Conservation (phyloP, 2,888 invertebrate species). For the Schrankia costaestrigalis region DNA sequence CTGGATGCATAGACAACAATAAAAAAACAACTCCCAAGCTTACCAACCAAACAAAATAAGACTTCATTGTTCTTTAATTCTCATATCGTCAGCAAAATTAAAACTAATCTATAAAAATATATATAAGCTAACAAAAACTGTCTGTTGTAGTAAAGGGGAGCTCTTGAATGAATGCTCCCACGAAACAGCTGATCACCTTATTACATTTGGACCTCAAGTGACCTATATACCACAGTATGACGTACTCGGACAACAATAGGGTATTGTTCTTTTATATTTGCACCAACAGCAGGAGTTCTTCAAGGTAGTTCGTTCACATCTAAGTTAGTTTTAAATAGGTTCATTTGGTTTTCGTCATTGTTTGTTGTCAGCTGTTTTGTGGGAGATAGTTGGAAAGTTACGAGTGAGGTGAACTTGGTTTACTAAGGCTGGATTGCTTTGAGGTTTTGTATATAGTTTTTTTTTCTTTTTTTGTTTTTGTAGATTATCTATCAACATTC, state of each 20-base stretch:
- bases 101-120: conserved; percentile 10
- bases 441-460: no score
- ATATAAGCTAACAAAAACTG: conserved; percentile 17
- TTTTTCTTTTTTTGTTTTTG: no score
- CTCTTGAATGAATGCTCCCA: conserved; percentile 50
- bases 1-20: no score
- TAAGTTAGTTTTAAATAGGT: conserved; percentile 54
- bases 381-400: neutral
- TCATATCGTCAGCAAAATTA: conserved; percentile 8
- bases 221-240: conserved; percentile 77
- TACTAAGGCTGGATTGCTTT: no score
- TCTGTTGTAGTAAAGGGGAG: conserved; percentile 39
- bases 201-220: conserved; percentile 72
- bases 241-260: conserved; percentile 75
- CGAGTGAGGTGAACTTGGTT: no score
- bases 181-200: conserved; percentile 73
- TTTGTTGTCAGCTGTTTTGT: conserved; percentile 70
- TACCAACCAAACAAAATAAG: conserved; percentile 8
- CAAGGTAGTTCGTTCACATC: conserved; percentile 78
- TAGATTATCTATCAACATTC: no score
- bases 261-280: conserved; percentile 79
- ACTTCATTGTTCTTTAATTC: conserved; percentile 13
- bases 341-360: conserved; percentile 76
- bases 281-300: conserved; percentile 71
- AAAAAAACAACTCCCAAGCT: no score